Evolutionary conservation across 2,888 invertebrate species (phyloP).

Genomic region (Lasioglossum figueresi): DNA sequence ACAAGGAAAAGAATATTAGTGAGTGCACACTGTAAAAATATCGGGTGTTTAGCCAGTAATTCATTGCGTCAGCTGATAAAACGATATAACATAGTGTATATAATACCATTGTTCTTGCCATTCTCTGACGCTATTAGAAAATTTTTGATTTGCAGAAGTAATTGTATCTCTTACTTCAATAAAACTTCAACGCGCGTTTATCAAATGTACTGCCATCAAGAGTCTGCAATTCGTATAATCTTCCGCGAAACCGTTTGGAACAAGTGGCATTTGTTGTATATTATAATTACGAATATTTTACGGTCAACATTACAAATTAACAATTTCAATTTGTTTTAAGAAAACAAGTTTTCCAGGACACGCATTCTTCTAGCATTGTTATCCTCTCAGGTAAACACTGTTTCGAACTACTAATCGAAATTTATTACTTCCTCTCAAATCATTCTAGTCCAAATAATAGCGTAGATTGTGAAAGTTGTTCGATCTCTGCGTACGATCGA

Average conservation of each 20-base stretch:
- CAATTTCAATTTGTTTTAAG: neutral
- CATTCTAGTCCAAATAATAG: neutral
- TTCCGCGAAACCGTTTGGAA: neutral
- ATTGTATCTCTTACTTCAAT: neutral
- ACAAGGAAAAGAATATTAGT: neutral
- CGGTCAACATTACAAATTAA: neutral
- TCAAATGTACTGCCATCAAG: neutral
- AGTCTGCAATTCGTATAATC: neutral
- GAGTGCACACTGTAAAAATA: neutral
- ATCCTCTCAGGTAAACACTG: neutral
- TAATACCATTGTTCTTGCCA: neutral
- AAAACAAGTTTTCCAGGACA: neutral
- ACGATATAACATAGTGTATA: conserved; percentile 1
- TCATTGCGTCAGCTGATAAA: conserved; percentile 14
- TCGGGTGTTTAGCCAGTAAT: no score
- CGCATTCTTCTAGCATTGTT: neutral
- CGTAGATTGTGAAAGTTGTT: neutral
- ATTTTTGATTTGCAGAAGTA: neutral
- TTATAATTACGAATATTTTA: neutral
- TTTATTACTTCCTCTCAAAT: neutral
- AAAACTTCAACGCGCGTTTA: neutral
- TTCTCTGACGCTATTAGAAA: neutral
- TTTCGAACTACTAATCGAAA: neutral
- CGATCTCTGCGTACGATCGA: neutral
- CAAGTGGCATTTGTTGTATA: neutral